Evolutionary conservation across 2,888 invertebrate genomes (phyloP).

Genomic region (Scrobipalpa atriplicella): DNA sequence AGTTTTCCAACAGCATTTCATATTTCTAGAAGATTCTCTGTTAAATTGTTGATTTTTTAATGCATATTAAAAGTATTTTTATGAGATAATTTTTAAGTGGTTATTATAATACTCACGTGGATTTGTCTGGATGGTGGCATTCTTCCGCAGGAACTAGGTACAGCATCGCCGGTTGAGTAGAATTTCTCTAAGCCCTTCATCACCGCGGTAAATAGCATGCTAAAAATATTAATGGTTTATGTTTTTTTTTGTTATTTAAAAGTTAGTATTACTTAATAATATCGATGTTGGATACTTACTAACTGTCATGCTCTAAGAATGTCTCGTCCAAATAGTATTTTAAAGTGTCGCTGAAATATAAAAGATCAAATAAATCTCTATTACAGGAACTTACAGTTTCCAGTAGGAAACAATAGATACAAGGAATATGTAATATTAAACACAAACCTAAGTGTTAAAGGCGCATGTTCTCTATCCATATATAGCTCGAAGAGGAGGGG

Average conservation of each 20-base stretch:
- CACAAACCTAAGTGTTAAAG: conserved; percentile 53
- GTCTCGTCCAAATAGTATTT: conserved; percentile 85
- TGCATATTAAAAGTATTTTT: background rate
- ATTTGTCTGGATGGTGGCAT: conserved; percentile 64
- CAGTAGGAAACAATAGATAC: no score
- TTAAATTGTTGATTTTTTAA: no score
- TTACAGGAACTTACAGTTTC: no score
- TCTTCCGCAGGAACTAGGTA: conserved; percentile 75
- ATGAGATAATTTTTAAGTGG: background rate
- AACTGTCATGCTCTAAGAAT: conserved; percentile 90
- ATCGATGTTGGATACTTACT: conserved; percentile 81
- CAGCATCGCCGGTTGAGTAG: conserved; percentile 83
- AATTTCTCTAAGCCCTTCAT: conserved; percentile 85
- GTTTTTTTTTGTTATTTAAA: background rate
- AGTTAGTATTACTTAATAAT: background rate
- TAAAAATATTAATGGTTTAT: conserved; percentile 49
- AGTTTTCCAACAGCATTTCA: no score
- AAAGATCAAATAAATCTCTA: conserved; percentile 2
- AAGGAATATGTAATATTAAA: no score
- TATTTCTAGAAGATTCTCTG: no score
- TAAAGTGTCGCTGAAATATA: conserved; percentile 83
- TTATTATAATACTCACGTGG: conserved; percentile 54
- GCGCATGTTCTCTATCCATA: conserved; percentile 84
- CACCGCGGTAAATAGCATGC: conserved; percentile 84
- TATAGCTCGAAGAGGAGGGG: conserved; percentile 90